These are phyloP conservation scores for Ceuthmochares aereus DNA, from an alignment of 2,113 vertebrate genomes.

Conservation along the genomic window DNA sequence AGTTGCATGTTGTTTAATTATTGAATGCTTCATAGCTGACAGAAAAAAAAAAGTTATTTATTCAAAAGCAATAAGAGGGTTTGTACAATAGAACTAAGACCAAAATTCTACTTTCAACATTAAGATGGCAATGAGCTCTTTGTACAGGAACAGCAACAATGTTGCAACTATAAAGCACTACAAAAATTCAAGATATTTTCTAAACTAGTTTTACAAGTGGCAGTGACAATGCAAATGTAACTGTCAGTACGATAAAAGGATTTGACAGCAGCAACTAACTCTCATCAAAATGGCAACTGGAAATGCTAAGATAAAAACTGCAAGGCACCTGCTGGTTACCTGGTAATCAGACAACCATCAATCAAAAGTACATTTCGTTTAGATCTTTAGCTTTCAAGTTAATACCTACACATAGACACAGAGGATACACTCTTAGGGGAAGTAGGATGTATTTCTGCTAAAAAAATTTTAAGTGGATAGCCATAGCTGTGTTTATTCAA, in stretches of 20 bases:
- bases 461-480: neutral
- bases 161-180: neutral
- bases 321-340: neutral
- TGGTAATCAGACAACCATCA: constrained; percentile 1
- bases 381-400: neutral
- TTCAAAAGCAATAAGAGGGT: neutral
- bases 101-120: neutral
- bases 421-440: neutral
- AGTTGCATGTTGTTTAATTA: constrained; percentile 15
- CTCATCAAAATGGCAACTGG: neutral
- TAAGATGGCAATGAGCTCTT: neutral
- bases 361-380: neutral
- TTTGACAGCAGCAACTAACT: neutral
- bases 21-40: neutral
- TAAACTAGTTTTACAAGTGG: neutral
- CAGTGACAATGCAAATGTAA: neutral
- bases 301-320: constrained; percentile 2
- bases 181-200: neutral
- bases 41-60: constrained; percentile 1
- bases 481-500: neutral
- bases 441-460: neutral
- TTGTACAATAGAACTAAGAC: neutral
- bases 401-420: neutral
- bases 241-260: neutral
- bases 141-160: neutral